These are phyloP conservation scores for Mnemiopsis leidyi DNA, from an alignment of 37 sponge, comb jelly and placozoan genomes.

Conservation along the genomic window DNA sequence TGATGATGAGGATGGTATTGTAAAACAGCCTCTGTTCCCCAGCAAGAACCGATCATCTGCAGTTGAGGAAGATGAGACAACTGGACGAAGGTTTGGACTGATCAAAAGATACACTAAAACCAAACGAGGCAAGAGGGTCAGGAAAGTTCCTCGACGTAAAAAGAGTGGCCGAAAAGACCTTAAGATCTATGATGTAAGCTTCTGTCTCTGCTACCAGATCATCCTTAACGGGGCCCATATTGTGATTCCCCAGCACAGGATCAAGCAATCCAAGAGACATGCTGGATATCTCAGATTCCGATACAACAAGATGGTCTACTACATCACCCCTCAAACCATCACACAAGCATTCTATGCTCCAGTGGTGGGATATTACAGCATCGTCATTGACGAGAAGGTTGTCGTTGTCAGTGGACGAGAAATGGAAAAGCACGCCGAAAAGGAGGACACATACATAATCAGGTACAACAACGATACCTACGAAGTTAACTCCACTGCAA, in stretches of 20 bases:
- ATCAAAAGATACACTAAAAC: constrained; percentile 33
- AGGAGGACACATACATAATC: constrained; percentile 12
- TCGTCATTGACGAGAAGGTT: constrained; percentile 43
- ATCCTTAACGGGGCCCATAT: constrained; percentile 33
- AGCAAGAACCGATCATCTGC: background rate
- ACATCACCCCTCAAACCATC: constrained; percentile 33
- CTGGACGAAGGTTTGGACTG: constrained; percentile 5
- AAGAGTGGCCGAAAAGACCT: background rate
- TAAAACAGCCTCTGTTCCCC: background rate
- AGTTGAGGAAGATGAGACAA: background rate
- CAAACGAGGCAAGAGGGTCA: background rate
- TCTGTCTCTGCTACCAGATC: constrained; percentile 49
- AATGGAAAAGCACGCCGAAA: constrained; percentile 19
- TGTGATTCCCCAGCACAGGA: constrained; percentile 27
- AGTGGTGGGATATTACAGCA: constrained; percentile 35
- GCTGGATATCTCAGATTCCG: constrained; percentile 16
- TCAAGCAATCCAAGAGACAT: constrained; percentile 29
- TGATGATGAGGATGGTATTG: background rate
- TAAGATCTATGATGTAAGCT: constrained; percentile 23
- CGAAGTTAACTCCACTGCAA: constrained; percentile 1
- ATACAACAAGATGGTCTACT: constrained; percentile 40
- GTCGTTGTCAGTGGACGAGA: constrained; percentile 33
- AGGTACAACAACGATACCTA: background rate
- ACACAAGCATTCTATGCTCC: constrained; percentile 37
- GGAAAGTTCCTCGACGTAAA: constrained; percentile 1